Evolutionary conservation across 2,797 vertebrate genomes (phyloP).

Genomic region (Morelia viridis): DNA sequence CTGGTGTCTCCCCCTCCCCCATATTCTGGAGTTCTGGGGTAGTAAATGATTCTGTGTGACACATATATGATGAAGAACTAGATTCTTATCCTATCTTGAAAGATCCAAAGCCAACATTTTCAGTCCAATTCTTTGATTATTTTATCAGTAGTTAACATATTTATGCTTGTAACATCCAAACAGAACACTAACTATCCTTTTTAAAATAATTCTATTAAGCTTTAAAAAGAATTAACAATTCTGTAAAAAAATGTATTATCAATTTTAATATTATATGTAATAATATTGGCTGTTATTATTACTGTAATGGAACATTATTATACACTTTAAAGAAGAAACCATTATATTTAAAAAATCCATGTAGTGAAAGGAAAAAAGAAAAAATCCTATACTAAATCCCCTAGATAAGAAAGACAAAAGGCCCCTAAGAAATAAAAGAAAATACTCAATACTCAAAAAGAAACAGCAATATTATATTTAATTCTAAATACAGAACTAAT

Average conservation of each 20-base stretch:
- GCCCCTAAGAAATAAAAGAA: not conserved
- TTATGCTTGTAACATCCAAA: not conserved
- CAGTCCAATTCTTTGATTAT: not conserved
- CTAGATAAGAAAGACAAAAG: not conserved
- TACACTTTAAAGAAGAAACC: not conserved
- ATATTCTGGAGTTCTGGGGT: not conserved
- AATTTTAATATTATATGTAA: not conserved
- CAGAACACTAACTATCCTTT: not conserved
- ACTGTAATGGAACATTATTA: not conserved
- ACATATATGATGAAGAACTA: not conserved
- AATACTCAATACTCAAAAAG: not conserved
- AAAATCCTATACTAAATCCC: not conserved
- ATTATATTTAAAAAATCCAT: not conserved
- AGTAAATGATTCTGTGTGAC: rapidly evolving
- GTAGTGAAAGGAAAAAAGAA: not conserved
- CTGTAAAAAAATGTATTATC: not conserved
- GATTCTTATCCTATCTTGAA: not conserved
- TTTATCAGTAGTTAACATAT: not conserved
- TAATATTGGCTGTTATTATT: not conserved
- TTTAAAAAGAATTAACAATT: not conserved
- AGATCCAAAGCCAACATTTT: slow-evolving; percentile 5
- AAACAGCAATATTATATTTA: not conserved
- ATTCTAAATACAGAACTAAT: not conserved
- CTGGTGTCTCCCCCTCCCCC: not conserved
- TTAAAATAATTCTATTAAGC: not conserved